Base-by-base conservation (phyloP, 1,140 invertebrate species). In the Pseudoatta argentina region DNA sequence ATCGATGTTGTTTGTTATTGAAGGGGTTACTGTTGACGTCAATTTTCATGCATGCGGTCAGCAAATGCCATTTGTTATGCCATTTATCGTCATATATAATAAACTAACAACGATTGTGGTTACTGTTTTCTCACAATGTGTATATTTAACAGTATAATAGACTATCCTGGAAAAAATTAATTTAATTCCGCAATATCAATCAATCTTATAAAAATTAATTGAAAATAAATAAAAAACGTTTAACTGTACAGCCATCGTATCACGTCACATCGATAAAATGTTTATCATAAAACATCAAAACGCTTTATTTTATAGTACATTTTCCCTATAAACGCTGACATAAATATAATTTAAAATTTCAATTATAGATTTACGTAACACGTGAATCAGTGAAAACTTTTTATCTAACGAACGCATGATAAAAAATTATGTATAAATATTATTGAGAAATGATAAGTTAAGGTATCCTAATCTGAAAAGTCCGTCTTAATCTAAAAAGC, bases 1-100 rank as follows among this genome's bases (percentile, higher is more conserved):
- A 63, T 83, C 79, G 55, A 83, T 75, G 69, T 61, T 83, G 18
- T 83, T 83, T 83, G 55, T 83, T 83, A 83, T 34, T 44, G 39
- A 83, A 51, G 12, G 55, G 55, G 7, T 75, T 75, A 63, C 7
- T 24, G 69, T 57, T 59, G 14, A 27, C 34, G 24, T 73, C 55
- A 83, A 72, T 73, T 83, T 83, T 75, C 67, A 48, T 69, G 18
- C 69, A 61, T 61, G 69, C 27, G 79, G 79, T 83, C n/a, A 75
- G n/a, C 67, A 61, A 83, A 63, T 44, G 39, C 39, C 39, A 10
- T 44, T 44, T 44, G 16, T 73, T 61, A n/a, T 30, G 0, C 24
- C 44, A 75, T 83, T 83, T 63, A n/a, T 61, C 55, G 14, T 73
- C 24, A 48, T 48, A 16, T 48, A 21, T 48, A 64, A 73, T 14